Evolutionary conservation across 2,888 invertebrate species (phyloP).

Genomic region (Agrilus mali): DNA sequence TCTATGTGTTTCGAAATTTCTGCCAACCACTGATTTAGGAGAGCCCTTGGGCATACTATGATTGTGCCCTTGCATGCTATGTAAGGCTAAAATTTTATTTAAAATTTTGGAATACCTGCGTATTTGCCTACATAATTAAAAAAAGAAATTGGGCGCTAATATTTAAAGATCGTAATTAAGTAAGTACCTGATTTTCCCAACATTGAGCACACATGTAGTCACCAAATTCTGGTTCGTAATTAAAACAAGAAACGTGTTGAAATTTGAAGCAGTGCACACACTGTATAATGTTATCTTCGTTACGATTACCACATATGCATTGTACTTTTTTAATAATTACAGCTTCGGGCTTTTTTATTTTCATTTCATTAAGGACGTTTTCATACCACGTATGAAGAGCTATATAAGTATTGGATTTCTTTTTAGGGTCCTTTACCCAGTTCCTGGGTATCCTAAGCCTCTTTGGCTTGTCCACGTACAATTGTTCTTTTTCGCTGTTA

Average conservation of each 20-base stretch:
- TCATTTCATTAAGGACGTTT: constrained; percentile 18
- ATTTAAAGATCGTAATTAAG: too few species aligned
- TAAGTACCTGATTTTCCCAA: constrained; percentile 36
- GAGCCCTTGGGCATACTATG: constrained; percentile 55
- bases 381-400: constrained; percentile 26
- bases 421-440: constrained; percentile 16
- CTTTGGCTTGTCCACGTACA: constrained; percentile 14
- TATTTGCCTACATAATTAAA: not conserved
- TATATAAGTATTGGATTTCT: constrained; percentile 18
- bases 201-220: constrained; percentile 54
- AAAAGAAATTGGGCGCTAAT: too few species aligned
- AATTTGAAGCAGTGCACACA: constrained; percentile 44
- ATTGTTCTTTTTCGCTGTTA: constrained; percentile 4
- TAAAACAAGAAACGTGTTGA: constrained; percentile 54
- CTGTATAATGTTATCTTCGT: constrained; percentile 22
- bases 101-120: too few species aligned
- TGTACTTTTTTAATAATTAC: constrained; percentile 15
- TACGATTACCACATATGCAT: constrained; percentile 34
- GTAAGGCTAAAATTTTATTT: constrained; percentile 27
- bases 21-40: constrained; percentile 58
- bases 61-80: constrained; percentile 50
- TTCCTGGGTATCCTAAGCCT: constrained; percentile 17
- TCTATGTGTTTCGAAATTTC: constrained; percentile 53
- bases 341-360: constrained; percentile 1
- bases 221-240: constrained; percentile 30